phyloP scores from a whole-genome alignment of 1,140 invertebrate genomes.

The Chlorops oryzae region DNA sequence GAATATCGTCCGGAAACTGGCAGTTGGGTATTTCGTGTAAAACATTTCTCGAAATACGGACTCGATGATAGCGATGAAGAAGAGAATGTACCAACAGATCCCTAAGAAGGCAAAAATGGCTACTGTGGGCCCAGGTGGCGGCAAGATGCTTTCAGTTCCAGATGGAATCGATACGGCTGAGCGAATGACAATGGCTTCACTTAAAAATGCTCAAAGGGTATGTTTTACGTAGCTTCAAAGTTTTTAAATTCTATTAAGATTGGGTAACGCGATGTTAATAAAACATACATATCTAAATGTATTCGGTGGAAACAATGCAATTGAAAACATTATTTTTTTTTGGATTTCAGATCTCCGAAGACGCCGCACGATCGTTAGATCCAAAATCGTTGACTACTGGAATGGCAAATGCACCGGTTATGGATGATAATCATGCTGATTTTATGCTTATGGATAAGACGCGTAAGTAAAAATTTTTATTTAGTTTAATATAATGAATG shows the following conservation, averaged over 20 bases:
- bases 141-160: background rate
- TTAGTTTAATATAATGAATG: background rate
- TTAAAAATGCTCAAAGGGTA: conserved; percentile 31
- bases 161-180: conserved; percentile 8
- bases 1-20: conserved; percentile 94
- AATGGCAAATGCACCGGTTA: conserved; percentile 19
- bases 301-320: too few species aligned
- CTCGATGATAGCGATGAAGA: conserved; percentile 74
- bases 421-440: conserved; percentile 37
- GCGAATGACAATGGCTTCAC: conserved; percentile 27
- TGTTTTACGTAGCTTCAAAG: background rate
- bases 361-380: conserved; percentile 29
- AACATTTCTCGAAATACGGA: conserved; percentile 96
- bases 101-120: conserved; percentile 39
- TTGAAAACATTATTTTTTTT: too few species aligned
- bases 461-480: conserved; percentile 21
- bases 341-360: conserved; percentile 30
- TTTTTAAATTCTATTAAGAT: background rate
- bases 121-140: conserved; percentile 10
- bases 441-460: conserved; percentile 39
- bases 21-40: conserved; percentile 90
- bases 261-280: too few species aligned
- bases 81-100: conserved; percentile 51
- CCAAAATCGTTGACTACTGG: conserved; percentile 23
- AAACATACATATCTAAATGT: too few species aligned